Base-by-base conservation (phyloP, 2,113 vertebrate genomes). In the Phalacrocorax pelagicus region DNA sequence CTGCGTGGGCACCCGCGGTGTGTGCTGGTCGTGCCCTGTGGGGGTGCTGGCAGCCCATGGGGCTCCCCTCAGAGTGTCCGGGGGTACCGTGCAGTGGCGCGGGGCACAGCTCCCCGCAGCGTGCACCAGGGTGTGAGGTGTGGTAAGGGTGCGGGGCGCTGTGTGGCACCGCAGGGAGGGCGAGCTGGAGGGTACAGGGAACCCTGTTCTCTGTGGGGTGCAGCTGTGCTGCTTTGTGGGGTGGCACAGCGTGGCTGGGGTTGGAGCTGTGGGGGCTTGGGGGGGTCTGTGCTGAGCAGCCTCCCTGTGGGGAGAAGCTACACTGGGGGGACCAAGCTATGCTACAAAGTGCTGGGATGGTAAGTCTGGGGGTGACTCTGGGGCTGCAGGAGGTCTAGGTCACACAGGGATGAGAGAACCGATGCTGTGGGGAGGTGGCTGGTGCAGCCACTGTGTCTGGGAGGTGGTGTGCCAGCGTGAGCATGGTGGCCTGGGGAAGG, bases 301-400 rank as follows among this genome's bases (percentile, higher is more conserved):
- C 8, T 55, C 19, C 14, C 5, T 46, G 19, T 1, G 8, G 21
- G 38, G n/a, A 79, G 46, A 52, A 52, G 6, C 11, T 0, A 0
- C 27, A 51, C 40, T 66, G 6, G 30, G 20, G 52, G 20, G 0
- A 38, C 13, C 24, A 42, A 38, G 19, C 27, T 2, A 0, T 38
- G 59, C 46, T 58, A 63, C 2, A 3, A 23, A 71, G 58, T 0
- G 0, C 7, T 54, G 52, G 62, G 21, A 36, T 10, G 12, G 12
- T 42, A 26, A 15, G 36, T 24, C 32, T 55, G 27, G 18, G 24
- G 12, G 12, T 51, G n/a, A n/a, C 4, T 57, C 9, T 75, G 72
- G 54, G 71, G 15, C 30, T 4, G 8, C 1, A 5, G 34, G 34
- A 58, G 61, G 44, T 4, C 15, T 1, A 3, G 19, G 24, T 11